Evolutionary conservation across 1,140 invertebrate species (phyloP).

Genomic region (Yoshiicerus persimilis): DNA sequence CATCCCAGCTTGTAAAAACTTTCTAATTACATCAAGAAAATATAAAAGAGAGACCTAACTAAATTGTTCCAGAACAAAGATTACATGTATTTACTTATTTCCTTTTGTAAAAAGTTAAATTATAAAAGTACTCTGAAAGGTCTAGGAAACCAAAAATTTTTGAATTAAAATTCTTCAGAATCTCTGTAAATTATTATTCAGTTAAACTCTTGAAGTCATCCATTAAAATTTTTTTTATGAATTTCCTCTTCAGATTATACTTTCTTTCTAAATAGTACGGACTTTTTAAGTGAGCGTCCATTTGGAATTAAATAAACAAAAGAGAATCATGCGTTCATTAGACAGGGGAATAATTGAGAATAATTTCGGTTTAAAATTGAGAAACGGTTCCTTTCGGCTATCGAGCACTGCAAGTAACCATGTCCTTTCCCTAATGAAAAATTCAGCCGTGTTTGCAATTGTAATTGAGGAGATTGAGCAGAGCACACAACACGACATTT

Average conservation of each 20-base stretch:
- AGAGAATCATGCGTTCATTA: neutral
- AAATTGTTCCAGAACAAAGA: too few species aligned
- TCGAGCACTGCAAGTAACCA: too few species aligned
- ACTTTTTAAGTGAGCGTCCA: neutral
- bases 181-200: too few species aligned
- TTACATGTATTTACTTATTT: too few species aligned
- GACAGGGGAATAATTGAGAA: neutral
- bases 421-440: neutral
- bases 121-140: too few species aligned
- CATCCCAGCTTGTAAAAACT: neutral
- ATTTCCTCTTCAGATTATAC: too few species aligned
- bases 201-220: too few species aligned
- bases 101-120: too few species aligned
- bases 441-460: neutral
- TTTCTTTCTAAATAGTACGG: too few species aligned
- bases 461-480: neutral
- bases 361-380: neutral
- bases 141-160: too few species aligned
- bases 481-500: neutral
- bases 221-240: too few species aligned
- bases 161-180: too few species aligned
- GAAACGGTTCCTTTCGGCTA: neutral
- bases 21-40: neutral
- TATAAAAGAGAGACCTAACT: neutral
- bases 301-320: neutral